phyloP scores from a whole-genome alignment of 2,888 invertebrate genomes.

The Thysanoteuthis rhombus region DNA sequence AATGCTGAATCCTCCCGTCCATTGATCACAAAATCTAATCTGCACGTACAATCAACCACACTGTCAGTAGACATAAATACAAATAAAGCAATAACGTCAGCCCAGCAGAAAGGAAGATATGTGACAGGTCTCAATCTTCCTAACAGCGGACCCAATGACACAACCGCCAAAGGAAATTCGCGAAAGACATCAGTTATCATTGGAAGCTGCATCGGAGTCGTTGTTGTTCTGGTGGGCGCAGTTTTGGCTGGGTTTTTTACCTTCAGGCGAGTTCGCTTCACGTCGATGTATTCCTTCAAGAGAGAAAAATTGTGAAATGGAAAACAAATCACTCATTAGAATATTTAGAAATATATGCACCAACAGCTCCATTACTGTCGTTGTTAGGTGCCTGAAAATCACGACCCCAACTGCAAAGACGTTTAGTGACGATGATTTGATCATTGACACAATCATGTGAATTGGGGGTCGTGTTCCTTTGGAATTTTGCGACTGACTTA shows the following conservation, averaged over 20 bases:
- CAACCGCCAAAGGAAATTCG: rapidly evolving
- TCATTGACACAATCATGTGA: too few relatives aligned
- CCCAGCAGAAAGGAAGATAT: background rate
- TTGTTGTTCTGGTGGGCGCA: background rate
- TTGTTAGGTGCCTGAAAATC: too few relatives aligned
- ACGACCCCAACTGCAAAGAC: too few relatives aligned
- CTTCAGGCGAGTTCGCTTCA: background rate
- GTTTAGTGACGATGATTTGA: too few relatives aligned
- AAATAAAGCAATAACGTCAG: too few relatives aligned
- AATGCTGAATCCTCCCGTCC: background rate
- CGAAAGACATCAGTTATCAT: background rate
- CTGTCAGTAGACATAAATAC: too few relatives aligned
- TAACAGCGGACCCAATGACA: background rate
- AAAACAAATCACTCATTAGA: background rate
- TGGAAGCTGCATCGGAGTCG: background rate
- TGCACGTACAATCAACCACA: background rate
- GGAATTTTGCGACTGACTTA: too few relatives aligned
- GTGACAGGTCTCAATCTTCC: too few relatives aligned
- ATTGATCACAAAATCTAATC: background rate
- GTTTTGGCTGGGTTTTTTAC: background rate
- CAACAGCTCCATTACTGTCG: too few relatives aligned
- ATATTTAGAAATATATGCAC: too few relatives aligned
- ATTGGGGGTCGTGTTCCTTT: too few relatives aligned
- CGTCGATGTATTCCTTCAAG: background rate
- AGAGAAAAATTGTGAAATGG: background rate